These are phyloP conservation scores for Todus mexicanus DNA, from an alignment of 2,797 vertebrate genomes.

Conservation along the genomic window DNA sequence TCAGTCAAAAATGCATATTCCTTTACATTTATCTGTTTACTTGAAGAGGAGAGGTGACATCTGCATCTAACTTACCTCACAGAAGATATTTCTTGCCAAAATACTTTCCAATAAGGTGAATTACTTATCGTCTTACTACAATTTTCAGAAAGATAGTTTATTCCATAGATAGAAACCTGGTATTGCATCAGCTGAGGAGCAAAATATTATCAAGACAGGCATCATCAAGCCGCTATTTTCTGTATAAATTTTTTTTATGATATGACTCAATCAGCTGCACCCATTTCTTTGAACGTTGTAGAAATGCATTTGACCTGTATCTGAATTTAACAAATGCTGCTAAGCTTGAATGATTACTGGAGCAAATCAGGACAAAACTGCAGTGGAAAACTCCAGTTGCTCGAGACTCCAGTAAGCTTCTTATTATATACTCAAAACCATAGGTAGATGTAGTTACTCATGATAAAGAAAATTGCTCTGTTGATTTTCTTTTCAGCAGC, in stretches of 20 bases:
- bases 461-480: constrained; percentile 6
- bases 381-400: constrained; percentile 5
- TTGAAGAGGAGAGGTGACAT: neutral
- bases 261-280: neutral
- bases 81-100: neutral
- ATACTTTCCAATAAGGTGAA: neutral
- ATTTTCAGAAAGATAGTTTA: neutral
- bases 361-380: constrained; percentile 24
- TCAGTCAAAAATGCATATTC: neutral
- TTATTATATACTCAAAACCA: neutral
- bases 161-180: neutral
- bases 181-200: neutral
- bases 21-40: neutral
- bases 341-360: constrained; percentile 20
- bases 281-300: neutral
- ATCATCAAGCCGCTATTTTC: neutral
- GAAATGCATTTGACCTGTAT: constrained; percentile 10
- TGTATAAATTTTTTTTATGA: neutral
- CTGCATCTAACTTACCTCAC: neutral
- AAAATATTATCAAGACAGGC: neutral
- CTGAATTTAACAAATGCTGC: constrained; percentile 1
- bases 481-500: constrained; percentile 36
- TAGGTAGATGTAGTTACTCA: constrained; percentile 22
- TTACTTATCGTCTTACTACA: neutral
- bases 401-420: neutral